phyloP scores from a whole-genome alignment of 1,140 invertebrate species.

The Amyelois transitella region DNA sequence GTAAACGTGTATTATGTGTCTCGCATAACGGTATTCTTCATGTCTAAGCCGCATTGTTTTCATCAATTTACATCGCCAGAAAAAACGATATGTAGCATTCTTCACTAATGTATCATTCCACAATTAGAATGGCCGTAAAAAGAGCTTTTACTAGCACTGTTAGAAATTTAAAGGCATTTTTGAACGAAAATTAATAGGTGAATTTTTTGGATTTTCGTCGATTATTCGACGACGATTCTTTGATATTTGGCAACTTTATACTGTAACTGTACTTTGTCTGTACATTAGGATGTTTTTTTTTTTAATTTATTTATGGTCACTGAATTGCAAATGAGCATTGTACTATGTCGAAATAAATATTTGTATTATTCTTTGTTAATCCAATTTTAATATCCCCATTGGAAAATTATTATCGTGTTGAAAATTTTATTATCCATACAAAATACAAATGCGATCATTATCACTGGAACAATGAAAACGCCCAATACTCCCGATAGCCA shows the following conservation, averaged over 20 bases:
- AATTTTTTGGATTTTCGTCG: not conserved
- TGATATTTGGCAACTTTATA: not conserved
- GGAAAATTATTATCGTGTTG: no score
- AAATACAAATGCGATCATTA: not conserved
- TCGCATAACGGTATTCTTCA: slow-evolving; percentile 47
- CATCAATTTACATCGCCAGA: slow-evolving; percentile 29
- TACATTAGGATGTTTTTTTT: no score
- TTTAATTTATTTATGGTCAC: no score
- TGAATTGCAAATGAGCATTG: no score
- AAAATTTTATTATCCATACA: not conserved
- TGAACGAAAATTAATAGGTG: not conserved
- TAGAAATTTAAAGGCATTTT: not conserved
- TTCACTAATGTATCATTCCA: not conserved
- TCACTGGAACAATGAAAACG: slow-evolving; percentile 14
- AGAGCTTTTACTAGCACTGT: not conserved
- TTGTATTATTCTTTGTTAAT: no score
- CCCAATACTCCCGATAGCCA: slow-evolving; percentile 10
- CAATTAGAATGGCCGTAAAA: not conserved
- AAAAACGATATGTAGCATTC: not conserved
- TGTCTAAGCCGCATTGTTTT: slow-evolving; percentile 54
- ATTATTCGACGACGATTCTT: not conserved
- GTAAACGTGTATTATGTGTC: slow-evolving; percentile 1
- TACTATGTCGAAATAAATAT: no score
- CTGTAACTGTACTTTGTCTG: no score
- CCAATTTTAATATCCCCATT: no score